Evolutionary conservation across 2,888 invertebrate species (phyloP), one percentile per base, ranked within the genome.

Genomic region (Melinopterus prodromus): DNA sequence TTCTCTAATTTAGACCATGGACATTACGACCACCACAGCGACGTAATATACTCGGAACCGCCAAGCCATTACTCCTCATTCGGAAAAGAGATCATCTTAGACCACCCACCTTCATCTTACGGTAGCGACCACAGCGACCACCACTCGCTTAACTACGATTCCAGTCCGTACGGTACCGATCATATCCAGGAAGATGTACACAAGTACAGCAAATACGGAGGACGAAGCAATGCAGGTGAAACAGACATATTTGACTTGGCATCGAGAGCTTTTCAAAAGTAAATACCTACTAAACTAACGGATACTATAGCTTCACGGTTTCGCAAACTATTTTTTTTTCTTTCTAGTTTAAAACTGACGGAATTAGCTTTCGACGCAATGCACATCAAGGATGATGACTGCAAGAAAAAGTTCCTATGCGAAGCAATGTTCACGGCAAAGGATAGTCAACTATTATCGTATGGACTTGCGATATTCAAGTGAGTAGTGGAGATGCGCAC

Each of bases 371-470:
- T 89, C 78, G 84, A 86, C 69, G 84, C 86, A 37, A 87, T 89
- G 88, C 85, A 87, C 6, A 82, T 89, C 36, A 86, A 85, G 26
- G 83, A 84, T 16, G 85, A 86, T 7, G 88, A 88, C 6, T 91
- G 91, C 80, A 90, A 89, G 81, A 90, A 88, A 81, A 89, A 90
- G 80, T 91, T 91, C 83, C 88, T 91, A 7, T 91, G 91, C 81
- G 90, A 91, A 87, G 89, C 90, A 84, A 90, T 91, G 82, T 90
- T 89, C 82, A 89, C 88, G 37, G 88, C 90, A 1, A 88, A 88
- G 80, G 81, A 85, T 7, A 90, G 88, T 86, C 86, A 81, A 12
- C 38, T 88, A 71, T 80, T 88, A 53, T 81, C 82, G n/a, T 38
- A 84, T 26, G 84, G 82, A 71, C 79, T 84, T 74, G 81, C 83